A percentile compares a stretch with the other conserved stretches of the same genome.
Evolutionary conservation across 2,797 vertebrate genomes (phyloP).

Genomic region (Lepus oiostolus): DNA sequence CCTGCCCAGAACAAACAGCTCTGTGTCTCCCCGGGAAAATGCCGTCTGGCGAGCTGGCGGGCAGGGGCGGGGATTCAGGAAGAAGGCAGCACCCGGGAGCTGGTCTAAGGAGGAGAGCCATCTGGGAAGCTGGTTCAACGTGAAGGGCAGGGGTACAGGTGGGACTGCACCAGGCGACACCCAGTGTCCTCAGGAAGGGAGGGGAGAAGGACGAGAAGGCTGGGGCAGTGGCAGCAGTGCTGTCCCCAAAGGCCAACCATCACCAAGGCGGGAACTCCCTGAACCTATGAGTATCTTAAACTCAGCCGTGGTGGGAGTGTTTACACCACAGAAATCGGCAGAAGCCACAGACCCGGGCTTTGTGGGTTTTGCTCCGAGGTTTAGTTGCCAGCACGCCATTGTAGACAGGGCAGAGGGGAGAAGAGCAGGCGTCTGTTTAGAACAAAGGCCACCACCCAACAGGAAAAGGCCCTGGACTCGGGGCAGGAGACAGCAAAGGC

Average conservation of each 20-base stretch:
- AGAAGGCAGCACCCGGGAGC: background rate
- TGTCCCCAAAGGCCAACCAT: rapidly evolving
- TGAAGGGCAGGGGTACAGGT: background rate
- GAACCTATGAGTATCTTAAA: background rate
- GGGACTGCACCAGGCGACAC: background rate
- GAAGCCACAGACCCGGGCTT: background rate
- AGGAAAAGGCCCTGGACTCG: background rate
- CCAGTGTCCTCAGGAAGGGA: background rate
- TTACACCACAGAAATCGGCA: background rate
- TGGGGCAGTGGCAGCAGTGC: background rate
- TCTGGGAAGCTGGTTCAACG: background rate
- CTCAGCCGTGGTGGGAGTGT: background rate
- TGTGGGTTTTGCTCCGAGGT: background rate
- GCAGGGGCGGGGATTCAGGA: background rate
- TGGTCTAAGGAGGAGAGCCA: background rate
- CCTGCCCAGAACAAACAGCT: background rate
- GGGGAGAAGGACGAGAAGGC: background rate
- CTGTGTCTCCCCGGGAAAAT: background rate
- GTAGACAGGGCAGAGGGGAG: background rate
- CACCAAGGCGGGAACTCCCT: background rate
- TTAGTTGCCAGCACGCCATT: background rate
- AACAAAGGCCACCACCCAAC: background rate
- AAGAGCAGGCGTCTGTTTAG: background rate
- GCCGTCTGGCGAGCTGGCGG: background rate
- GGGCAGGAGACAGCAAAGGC: background rate